Evolutionary conservation across 2,113 vertebrate species (phyloP), one percentile per base, ranked within the genome.

Genomic region (Sebastes fasciatus): DNA sequence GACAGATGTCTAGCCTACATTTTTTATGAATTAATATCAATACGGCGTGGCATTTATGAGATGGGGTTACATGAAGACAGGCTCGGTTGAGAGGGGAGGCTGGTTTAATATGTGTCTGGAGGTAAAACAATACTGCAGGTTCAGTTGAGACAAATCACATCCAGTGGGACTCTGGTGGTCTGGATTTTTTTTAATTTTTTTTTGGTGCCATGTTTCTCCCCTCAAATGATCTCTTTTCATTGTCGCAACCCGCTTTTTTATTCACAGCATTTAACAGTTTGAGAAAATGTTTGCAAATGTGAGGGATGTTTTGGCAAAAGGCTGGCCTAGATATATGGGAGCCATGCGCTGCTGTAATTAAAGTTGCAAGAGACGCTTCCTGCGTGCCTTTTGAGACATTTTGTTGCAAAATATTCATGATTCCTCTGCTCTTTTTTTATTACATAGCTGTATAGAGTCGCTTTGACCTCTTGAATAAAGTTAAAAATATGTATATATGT

Each of bases 331-430:
- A 92, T 92, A 86, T 85, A 34, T 34, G 34, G 89, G 62, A 79
- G 75, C 72, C 83, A 83, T 80, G 85, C 82, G 89, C 83, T 85
- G 78, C 74, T 90, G 90, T 89, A 83, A 91, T 92, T 93, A 93
- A 94, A 94, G 92, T 94, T 94, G 91, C 91, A 92, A 70, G 86
- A 91, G 87, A 85, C 71, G 89, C 87, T 90, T 90, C 82, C 87
- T 83, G 79, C 74, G 67, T 73, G 77, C 90, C 82, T 83, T 92
- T 91, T 87, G 77, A 89, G 76, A 90, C 79, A 46, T 86, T 92
- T 86, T 84, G 80, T 87, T 74, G 79, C 84, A 82, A 92, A 90
- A 91, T 86, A 89, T 90, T 87, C 74, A 81, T 61, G 84, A 89
- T 87, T 65, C 65, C 48, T 67, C 43, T n/a, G 77, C 55, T 62